Conservation (phyloP, 2,797 vertebrate genomes). For the Acipenser oxyrinchus region DNA sequence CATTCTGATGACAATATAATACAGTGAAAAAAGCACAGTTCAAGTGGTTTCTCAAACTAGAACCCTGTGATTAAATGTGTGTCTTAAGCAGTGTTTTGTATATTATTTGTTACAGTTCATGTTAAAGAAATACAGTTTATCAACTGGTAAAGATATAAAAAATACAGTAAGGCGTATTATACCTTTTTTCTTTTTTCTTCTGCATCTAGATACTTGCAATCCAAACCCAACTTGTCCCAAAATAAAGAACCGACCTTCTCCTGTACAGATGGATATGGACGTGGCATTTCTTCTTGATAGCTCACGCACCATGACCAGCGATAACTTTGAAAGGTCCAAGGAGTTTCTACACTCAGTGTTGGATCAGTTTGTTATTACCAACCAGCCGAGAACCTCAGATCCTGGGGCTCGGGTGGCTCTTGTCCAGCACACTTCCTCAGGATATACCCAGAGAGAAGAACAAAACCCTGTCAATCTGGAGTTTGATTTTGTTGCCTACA, state of each 20-base stretch:
- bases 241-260: background rate
- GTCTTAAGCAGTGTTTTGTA: too few relatives aligned
- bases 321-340: constrained; percentile 40
- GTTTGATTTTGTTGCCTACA: constrained; percentile 44
- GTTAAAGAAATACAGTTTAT: too few relatives aligned
- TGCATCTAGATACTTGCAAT: constrained; percentile 40
- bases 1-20: too few relatives aligned
- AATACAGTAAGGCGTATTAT: too few relatives aligned
- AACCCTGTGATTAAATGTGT: too few relatives aligned
- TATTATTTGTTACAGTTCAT: too few relatives aligned
- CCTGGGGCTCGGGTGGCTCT: constrained; percentile 45
- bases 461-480: constrained; percentile 34
- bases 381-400: constrained; percentile 24
- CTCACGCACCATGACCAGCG: constrained; percentile 32
- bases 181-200: background rate
- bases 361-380: constrained; percentile 38
- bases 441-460: background rate
- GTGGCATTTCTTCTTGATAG: constrained; percentile 46
- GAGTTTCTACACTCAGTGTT: constrained; percentile 36
- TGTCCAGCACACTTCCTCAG: constrained; percentile 31
- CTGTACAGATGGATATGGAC: constrained; percentile 30
- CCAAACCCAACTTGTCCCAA: constrained; percentile 31
- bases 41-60: too few relatives aligned
- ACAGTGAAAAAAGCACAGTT: too few relatives aligned
- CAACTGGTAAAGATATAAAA: too few relatives aligned